Evolutionary conservation across 2,888 invertebrate species (phyloP).

Genomic region (Agonopterix alstromeriana): DNA sequence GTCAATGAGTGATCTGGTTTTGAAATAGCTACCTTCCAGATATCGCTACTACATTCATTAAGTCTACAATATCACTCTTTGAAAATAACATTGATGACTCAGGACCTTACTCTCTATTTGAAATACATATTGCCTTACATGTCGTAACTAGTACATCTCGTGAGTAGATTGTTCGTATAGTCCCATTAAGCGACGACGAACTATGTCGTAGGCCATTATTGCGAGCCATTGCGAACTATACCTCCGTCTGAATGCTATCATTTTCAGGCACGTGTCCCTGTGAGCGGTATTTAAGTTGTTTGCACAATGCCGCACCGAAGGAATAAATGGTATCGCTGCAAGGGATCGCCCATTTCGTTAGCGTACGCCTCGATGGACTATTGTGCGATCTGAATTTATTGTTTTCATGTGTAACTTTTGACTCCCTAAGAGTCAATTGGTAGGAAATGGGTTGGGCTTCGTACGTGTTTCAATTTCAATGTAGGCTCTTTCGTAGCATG

Average conservation of each 20-base stretch:
- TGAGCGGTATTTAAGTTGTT: constrained; percentile 7
- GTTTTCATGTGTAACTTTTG: too few species aligned
- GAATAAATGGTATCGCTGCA: constrained; percentile 4
- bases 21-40: too few species aligned
- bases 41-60: too few species aligned
- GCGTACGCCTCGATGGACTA: constrained; percentile 1
- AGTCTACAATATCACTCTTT: neutral
- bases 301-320: constrained; percentile 4
- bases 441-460: neutral
- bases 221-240: constrained; percentile 2
- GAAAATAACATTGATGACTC: too few species aligned
- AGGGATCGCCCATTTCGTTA: constrained; percentile 4
- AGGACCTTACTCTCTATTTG: too few species aligned
- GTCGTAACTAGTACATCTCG: neutral
- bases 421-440: too few species aligned
- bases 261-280: constrained; percentile 6
- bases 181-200: constrained; percentile 6
- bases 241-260: constrained; percentile 2
- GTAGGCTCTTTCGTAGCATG: neutral
- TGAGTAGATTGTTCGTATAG: neutral
- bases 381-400: neutral
- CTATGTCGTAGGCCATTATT: constrained; percentile 3
- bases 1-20: too few species aligned
- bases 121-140: neutral
- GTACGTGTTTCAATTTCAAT: neutral